Evolutionary conservation across 2,113 vertebrate genomes (phyloP).

Genomic region (Pristiophorus japonicus): DNA sequence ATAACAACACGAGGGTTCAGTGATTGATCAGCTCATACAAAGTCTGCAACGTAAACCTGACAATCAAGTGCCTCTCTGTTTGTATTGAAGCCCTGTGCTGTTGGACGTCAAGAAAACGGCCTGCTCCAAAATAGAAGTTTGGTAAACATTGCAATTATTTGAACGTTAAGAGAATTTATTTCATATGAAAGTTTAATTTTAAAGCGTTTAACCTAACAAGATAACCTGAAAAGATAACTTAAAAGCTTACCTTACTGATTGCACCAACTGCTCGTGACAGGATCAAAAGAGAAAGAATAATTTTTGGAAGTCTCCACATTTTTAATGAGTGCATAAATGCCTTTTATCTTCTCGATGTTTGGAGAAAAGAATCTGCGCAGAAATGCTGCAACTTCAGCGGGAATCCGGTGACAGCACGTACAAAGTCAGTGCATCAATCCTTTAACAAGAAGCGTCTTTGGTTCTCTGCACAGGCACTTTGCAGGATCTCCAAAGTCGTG

Average conservation of each 20-base stretch:
- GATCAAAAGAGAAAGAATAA: neutral
- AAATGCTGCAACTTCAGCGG: neutral
- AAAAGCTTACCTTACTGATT: neutral
- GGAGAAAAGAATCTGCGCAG: neutral
- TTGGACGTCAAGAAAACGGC: neutral
- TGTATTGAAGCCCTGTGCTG: neutral
- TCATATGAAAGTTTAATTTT: neutral
- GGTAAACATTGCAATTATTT: neutral
- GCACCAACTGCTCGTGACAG: neutral
- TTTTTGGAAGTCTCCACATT: neutral
- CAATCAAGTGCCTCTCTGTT: neutral
- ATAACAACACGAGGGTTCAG: neutral
- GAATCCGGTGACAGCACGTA: neutral
- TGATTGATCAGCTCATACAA: neutral
- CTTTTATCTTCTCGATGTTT: neutral
- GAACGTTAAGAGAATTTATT: neutral
- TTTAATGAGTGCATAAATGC: neutral
- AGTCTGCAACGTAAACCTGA: neutral
- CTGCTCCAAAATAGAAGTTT: neutral
- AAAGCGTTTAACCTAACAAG: neutral
- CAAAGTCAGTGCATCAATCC: neutral
- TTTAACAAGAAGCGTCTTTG: neutral
- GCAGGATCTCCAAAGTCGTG: neutral
- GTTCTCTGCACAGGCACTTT: neutral
- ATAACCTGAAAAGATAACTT: neutral